Evolutionary conservation across 2,888 invertebrate species (phyloP).

Genomic region (Drosophila colorata): DNA sequence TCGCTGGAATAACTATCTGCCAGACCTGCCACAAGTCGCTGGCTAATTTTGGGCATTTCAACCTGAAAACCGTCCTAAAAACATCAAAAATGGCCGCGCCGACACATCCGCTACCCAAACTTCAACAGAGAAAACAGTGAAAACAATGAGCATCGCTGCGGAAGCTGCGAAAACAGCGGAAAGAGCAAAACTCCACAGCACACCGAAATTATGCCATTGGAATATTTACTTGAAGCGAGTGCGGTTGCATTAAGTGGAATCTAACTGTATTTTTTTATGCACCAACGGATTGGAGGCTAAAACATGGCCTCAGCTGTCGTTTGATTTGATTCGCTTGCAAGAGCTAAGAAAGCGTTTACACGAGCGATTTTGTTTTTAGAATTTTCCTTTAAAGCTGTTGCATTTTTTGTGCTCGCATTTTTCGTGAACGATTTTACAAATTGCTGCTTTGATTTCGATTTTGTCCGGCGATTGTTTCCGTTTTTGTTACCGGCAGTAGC

Average conservation of each 20-base stretch:
- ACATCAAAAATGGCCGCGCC: conserved; percentile 12
- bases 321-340: too few species aligned
- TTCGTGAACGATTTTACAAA: too few species aligned
- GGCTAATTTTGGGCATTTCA: conserved; percentile 1
- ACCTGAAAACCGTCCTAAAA: background rate
- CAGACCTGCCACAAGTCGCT: background rate
- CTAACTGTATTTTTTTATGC: background rate
- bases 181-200: conserved; percentile 5
- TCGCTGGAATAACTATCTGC: background rate
- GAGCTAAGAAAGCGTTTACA: too few species aligned
- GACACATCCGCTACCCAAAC: conserved; percentile 4
- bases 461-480: too few species aligned
- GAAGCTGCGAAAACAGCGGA: background rate
- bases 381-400: too few species aligned
- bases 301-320: background rate
- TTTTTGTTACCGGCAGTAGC: too few species aligned
- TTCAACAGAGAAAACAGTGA: conserved; percentile 1
- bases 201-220: conserved; percentile 1
- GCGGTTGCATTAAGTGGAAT: conserved; percentile 6
- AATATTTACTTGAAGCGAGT: conserved; percentile 10
- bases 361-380: too few species aligned
- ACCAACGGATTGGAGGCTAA: background rate
- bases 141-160: conserved; percentile 6
- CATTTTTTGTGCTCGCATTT: too few species aligned
- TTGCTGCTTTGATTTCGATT: too few species aligned